Evolutionary conservation across 2,113 vertebrate genomes (phyloP).

Genomic region (Urocitellus parryii): DNA sequence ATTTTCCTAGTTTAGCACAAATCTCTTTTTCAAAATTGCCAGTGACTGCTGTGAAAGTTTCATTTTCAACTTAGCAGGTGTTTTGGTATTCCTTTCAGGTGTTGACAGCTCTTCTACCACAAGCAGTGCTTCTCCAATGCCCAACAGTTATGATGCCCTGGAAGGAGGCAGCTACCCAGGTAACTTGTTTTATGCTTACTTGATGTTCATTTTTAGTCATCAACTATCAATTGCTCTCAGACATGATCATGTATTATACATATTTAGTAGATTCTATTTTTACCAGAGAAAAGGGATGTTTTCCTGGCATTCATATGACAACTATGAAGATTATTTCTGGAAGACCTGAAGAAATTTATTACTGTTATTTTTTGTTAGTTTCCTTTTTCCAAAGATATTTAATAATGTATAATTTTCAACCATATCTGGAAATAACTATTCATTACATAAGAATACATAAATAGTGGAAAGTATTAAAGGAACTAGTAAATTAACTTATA

Average conservation of each 20-base stretch:
- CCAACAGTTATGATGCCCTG: conserved; percentile 95
- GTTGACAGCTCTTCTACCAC: conserved; percentile 96
- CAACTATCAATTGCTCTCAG: background rate
- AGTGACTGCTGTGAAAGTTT: background rate
- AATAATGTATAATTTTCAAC: conserved; percentile 26
- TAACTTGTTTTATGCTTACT: conserved; percentile 70
- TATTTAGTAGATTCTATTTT: background rate
- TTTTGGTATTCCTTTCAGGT: conserved; percentile 85
- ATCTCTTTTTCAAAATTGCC: conserved; percentile 21
- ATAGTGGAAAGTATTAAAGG: background rate
- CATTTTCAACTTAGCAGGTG: conserved; percentile 5
- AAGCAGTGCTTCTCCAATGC: conserved; percentile 95
- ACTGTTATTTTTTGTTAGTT: conserved; percentile 8
- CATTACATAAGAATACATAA: background rate
- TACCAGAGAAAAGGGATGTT: background rate
- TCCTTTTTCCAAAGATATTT: conserved; percentile 18
- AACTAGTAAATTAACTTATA: background rate
- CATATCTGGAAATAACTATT: background rate
- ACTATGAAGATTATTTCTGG: conserved; percentile 4
- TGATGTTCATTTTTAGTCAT: background rate
- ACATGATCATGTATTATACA: background rate
- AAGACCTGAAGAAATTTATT: conserved; percentile 15
- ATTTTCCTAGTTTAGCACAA: conserved; percentile 36
- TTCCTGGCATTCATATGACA: background rate
- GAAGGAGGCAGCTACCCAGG: conserved; percentile 96